These are phyloP conservation scores for Ennomos quercinarius DNA, from an alignment of 2,888 invertebrate species.

Conservation along the genomic window DNA sequence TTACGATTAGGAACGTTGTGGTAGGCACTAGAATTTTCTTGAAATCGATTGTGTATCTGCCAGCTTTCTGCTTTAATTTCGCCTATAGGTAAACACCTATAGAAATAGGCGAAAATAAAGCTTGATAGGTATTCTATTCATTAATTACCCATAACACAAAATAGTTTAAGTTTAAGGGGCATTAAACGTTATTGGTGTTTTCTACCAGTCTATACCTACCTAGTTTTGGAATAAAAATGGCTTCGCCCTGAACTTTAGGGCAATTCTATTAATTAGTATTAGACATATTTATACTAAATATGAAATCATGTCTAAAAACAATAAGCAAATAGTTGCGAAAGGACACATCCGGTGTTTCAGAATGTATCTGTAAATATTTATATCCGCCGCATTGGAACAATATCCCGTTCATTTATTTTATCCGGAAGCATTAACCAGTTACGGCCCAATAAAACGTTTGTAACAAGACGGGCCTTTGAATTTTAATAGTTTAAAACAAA, in stretches of 20 bases:
- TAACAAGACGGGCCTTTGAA: slow-evolving; percentile 21
- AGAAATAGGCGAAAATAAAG: background rate
- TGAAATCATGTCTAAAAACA: too few species aligned
- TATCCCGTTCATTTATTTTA: slow-evolving; percentile 25
- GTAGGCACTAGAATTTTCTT: slow-evolving; percentile 1
- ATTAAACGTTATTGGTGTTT: too few species aligned
- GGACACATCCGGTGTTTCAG: slow-evolving; percentile 26
- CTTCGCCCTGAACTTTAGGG: too few species aligned
- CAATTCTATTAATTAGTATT: too few species aligned
- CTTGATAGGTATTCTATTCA: background rate
- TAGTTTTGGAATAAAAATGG: too few species aligned
- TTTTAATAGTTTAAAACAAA: slow-evolving; percentile 22
- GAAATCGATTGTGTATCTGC: slow-evolving; percentile 10
- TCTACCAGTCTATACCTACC: too few species aligned
- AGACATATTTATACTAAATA: too few species aligned
- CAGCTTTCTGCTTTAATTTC: background rate
- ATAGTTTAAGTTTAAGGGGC: too few species aligned
- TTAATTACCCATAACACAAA: too few species aligned
- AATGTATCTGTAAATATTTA: slow-evolving; percentile 24
- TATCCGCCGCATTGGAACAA: slow-evolving; percentile 15
- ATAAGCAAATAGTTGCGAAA: slow-evolving; percentile 25
- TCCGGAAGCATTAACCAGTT: slow-evolving; percentile 30
- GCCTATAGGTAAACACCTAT: background rate
- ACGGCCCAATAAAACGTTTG: slow-evolving; percentile 28
- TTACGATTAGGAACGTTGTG: slow-evolving; percentile 11